Percentiles rank a stretch among this genome's conserved stretches.
Evolutionary conservation across 1,140 invertebrate genomes (phyloP).

Genomic region (Solenopsis fugax): DNA sequence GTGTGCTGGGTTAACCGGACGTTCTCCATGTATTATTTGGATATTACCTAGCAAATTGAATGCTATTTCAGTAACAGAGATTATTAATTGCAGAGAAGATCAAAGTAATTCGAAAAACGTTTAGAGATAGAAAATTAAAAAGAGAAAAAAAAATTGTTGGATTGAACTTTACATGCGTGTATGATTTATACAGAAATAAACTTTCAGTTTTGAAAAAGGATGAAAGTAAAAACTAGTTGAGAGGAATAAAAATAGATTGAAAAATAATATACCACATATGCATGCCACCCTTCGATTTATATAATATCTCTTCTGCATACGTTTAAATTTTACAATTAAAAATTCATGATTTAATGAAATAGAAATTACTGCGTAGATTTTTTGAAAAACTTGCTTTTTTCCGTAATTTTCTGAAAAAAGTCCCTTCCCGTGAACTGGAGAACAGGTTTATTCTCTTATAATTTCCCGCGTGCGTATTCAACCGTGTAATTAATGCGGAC

Average conservation of each 20-base stretch:
- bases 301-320: background rate
- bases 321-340: background rate
- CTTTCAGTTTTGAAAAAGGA: background rate
- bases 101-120: background rate
- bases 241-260: background rate
- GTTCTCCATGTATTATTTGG: background rate
- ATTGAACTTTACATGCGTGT: background rate
- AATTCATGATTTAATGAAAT: slow-evolving; percentile 24
- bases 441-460: slow-evolving; percentile 11
- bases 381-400: slow-evolving; percentile 2
- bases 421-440: background rate
- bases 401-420: background rate
- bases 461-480: slow-evolving; percentile 5
- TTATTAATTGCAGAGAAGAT: background rate
- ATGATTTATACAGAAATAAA: background rate
- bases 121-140: background rate
- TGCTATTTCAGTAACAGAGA: background rate
- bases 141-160: background rate
- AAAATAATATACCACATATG: background rate
- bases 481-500: slow-evolving; percentile 48
- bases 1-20: background rate
- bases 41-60: background rate
- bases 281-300: background rate
- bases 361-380: background rate
- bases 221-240: background rate